Evolutionary conservation across 2,888 invertebrate species (phyloP).

Genomic region (Oeneis ivallda): DNA sequence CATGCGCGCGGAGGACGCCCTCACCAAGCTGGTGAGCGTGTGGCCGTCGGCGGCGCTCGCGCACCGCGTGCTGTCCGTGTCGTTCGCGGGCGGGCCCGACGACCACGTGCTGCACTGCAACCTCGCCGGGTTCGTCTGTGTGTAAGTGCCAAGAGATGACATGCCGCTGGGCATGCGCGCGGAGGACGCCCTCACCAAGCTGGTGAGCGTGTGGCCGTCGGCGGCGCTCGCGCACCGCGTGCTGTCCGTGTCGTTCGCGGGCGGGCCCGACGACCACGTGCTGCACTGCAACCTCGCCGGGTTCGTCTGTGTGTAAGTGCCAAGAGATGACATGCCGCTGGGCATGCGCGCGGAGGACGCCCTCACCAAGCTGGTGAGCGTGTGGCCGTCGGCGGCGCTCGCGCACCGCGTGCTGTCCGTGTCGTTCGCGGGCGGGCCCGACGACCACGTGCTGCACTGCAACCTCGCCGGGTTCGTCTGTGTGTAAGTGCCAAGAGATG

Average conservation of each 20-base stretch:
- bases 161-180: conserved; percentile 96
- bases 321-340: too few species aligned
- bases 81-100: conserved; percentile 90
- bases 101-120: conserved; percentile 94
- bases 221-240: conserved; percentile 92
- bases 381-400: conserved; percentile 88
- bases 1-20: conserved; percentile 95
- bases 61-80: conserved; percentile 94
- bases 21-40: conserved; percentile 92
- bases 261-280: conserved; percentile 91
- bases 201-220: conserved; percentile 90
- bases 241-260: conserved; percentile 93
- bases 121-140: conserved; percentile 93
- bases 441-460: conserved; percentile 92
- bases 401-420: conserved; percentile 94
- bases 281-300: conserved; percentile 94
- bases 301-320: conserved; percentile 95
- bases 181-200: conserved; percentile 94
- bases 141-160: too few species aligned
- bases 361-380: conserved; percentile 91
- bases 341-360: conserved; percentile 97
- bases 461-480: conserved; percentile 95
- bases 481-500: too few species aligned
- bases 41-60: conserved; percentile 88
- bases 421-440: conserved; percentile 90